Conservation (phyloP, 2,113 vertebrate species). For the Cottus gobio region DNA sequence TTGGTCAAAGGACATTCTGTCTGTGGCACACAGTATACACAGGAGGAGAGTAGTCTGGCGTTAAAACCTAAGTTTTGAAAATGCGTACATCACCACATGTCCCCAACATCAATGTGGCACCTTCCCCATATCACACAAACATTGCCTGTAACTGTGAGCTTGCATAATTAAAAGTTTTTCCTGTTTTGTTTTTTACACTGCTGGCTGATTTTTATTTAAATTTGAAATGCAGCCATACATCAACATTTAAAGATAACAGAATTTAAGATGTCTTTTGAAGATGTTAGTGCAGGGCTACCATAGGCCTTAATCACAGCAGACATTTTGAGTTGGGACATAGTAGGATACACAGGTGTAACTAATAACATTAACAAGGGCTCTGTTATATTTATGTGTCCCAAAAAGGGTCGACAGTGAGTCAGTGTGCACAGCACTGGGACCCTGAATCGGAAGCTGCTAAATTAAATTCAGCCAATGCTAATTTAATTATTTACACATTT, state of each 20-base stretch:
- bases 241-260: not conserved
- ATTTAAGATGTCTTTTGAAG: not conserved
- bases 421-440: not conserved
- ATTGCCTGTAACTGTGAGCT: slow-evolving; percentile 76
- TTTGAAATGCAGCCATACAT: slow-evolving; percentile 18
- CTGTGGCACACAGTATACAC: slow-evolving; percentile 51
- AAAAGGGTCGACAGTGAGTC: not conserved
- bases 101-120: slow-evolving; percentile 47
- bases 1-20: slow-evolving; percentile 55
- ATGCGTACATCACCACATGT: slow-evolving; percentile 43
- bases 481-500: not conserved
- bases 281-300: not conserved
- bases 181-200: slow-evolving; percentile 71
- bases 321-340: no score
- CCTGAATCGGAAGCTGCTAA: not conserved
- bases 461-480: not conserved
- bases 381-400: no score
- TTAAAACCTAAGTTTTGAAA: slow-evolving; percentile 48
- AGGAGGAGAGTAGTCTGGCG: slow-evolving; percentile 44
- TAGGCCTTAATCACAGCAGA: not conserved
- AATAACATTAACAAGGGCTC: not conserved
- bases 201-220: slow-evolving; percentile 18
- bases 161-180: slow-evolving; percentile 75
- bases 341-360: not conserved
- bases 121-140: slow-evolving; percentile 47